Conservation (phyloP, 2,113 vertebrate species). For the Megalops atlanticus region DNA sequence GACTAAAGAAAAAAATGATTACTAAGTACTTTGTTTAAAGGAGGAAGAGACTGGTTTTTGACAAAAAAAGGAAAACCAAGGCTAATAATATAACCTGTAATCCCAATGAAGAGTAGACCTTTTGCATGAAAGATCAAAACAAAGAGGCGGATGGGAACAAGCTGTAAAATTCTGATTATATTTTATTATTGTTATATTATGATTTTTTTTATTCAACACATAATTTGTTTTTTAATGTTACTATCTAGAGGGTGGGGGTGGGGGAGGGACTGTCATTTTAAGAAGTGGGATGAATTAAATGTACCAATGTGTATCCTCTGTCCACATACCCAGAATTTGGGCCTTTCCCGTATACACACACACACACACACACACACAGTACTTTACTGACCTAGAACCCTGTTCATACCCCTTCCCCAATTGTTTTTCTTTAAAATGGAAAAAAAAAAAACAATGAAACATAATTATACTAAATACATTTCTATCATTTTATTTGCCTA, state of each 20-base stretch:
- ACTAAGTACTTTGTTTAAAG: not conserved
- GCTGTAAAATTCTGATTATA: conserved; percentile 61
- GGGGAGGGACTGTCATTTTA: conserved; percentile 67
- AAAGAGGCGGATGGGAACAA: conserved; percentile 61
- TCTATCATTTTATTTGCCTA: conserved; percentile 78
- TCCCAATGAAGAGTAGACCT: conserved; percentile 52
- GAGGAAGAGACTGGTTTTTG: not conserved
- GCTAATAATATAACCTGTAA: conserved; percentile 29
- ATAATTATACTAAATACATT: conserved; percentile 73
- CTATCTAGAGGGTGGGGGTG: conserved; percentile 65
- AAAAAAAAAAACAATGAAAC: conserved; percentile 56
- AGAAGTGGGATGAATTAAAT: conserved; percentile 66
- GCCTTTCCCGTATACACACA: conserved; percentile 48
- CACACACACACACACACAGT: no score
- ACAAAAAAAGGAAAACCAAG: conserved; percentile 29
- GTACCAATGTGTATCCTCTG: conserved; percentile 75
- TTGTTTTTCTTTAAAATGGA: conserved; percentile 52
- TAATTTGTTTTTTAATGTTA: conserved; percentile 72
- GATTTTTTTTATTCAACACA: conserved; percentile 62
- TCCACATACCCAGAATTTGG: conserved; percentile 66
- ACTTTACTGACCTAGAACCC: conserved; percentile 71
- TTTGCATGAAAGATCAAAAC: conserved; percentile 69
- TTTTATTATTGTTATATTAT: conserved; percentile 55
- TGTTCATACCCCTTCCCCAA: conserved; percentile 52
- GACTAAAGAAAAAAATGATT: not conserved